Conservation (phyloP, 2,113 vertebrate species). For the Rhabdornis inornatus region DNA sequence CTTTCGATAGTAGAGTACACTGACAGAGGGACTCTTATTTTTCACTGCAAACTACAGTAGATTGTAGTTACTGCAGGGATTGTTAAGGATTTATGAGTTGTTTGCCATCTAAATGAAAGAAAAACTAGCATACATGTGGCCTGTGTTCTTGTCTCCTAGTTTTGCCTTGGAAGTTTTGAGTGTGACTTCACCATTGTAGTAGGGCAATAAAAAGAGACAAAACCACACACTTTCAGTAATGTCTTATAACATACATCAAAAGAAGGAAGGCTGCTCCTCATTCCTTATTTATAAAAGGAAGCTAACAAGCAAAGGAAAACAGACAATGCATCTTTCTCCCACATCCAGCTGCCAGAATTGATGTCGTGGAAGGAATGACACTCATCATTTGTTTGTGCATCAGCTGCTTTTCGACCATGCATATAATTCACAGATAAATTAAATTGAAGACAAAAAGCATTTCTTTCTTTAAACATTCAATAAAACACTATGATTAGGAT, state of each 20-base stretch:
- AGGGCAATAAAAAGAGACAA: neutral
- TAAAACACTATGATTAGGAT: neutral
- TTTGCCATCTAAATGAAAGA: neutral
- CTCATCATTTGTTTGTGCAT: neutral
- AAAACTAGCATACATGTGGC: neutral
- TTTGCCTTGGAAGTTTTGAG: neutral
- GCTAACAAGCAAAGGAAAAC: neutral
- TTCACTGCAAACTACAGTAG: neutral
- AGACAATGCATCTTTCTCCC: conserved; percentile 1
- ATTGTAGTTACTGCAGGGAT: neutral
- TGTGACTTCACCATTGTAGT: neutral
- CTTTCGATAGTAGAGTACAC: neutral
- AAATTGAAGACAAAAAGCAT: neutral
- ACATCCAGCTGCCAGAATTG: neutral
- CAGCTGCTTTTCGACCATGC: neutral
- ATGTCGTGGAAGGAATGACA: neutral
- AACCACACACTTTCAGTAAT: neutral
- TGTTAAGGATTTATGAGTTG: neutral
- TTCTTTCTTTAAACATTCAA: neutral
- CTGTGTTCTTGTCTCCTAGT: neutral
- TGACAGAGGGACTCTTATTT: neutral
- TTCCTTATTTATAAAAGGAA: conserved; percentile 33
- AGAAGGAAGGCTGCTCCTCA: neutral
- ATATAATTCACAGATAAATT: neutral
- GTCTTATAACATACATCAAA: neutral